Percentiles rank a stretch among this genome's conserved stretches.
phyloP scores from a whole-genome alignment of 2,113 vertebrate species.

The Lamprologus sp. region DNA sequence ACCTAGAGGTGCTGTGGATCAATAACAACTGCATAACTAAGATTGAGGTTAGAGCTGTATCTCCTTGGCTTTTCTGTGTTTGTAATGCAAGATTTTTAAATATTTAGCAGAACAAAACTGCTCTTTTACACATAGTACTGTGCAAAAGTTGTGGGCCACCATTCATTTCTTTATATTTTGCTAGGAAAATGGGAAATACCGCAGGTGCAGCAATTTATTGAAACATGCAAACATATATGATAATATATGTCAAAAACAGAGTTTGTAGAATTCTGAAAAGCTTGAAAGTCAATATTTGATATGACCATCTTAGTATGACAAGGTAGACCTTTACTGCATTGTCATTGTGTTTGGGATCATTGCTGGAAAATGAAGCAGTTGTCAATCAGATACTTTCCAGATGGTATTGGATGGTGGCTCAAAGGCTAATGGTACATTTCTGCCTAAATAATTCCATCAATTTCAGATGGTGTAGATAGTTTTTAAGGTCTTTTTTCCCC shows the following conservation, averaged over 20 bases:
- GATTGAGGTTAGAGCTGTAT: constrained; percentile 65
- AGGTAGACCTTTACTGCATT: not conserved
- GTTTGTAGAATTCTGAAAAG: not conserved
- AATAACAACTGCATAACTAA: constrained; percentile 76
- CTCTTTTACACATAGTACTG: not conserved
- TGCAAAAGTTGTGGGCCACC: not conserved
- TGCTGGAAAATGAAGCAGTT: not conserved
- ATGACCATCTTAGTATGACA: not conserved
- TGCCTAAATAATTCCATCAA: not conserved
- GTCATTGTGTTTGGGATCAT: not conserved
- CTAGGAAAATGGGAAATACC: not conserved
- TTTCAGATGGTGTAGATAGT: not conserved
- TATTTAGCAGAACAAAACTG: not conserved
- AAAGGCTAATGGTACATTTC: not conserved
- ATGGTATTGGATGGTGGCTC: not conserved
- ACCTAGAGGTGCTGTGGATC: constrained; percentile 73
- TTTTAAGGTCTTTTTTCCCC: not conserved
- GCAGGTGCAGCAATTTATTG: not conserved
- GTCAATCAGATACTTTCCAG: not conserved
- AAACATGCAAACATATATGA: not conserved
- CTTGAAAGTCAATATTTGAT: not conserved
- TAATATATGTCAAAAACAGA: not conserved
- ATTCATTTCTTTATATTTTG: not conserved
- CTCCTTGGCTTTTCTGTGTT: not conserved
- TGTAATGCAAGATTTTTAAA: not conserved